phyloP scores from a whole-genome alignment of 2,113 vertebrate genomes.

The Urocynchramus pylzowi region DNA sequence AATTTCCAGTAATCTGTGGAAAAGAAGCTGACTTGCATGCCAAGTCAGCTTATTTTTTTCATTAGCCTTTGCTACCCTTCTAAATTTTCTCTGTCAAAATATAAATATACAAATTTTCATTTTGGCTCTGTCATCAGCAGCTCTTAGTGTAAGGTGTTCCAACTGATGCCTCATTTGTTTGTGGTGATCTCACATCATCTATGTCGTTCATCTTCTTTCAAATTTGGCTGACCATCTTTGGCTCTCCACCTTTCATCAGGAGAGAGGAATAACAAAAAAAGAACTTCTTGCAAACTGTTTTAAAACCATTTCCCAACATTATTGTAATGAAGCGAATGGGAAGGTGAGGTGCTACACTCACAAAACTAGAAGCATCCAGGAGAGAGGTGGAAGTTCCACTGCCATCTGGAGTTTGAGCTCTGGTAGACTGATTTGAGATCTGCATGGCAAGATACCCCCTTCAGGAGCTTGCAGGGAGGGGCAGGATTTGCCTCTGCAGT shows the following conservation, averaged over 20 bases:
- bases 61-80: neutral
- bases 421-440: neutral
- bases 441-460: fast-evolving
- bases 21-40: neutral
- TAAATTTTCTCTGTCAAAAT: neutral
- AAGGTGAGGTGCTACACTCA: neutral
- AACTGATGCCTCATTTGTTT: neutral
- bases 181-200: neutral
- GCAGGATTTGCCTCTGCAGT: neutral
- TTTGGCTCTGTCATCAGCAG: neutral
- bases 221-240: neutral
- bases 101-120: neutral
- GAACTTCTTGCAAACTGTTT: neutral
- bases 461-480: neutral
- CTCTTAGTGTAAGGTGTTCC: neutral
- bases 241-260: neutral
- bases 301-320: neutral
- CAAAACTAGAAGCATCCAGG: neutral
- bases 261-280: neutral
- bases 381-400: neutral
- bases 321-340: neutral
- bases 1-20: neutral
- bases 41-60: neutral
- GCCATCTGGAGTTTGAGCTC: neutral
- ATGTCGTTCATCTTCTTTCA: neutral